These are phyloP conservation scores for Cepaea hortensis DNA, from an alignment of 2,888 invertebrate genomes.

Conservation along the genomic window DNA sequence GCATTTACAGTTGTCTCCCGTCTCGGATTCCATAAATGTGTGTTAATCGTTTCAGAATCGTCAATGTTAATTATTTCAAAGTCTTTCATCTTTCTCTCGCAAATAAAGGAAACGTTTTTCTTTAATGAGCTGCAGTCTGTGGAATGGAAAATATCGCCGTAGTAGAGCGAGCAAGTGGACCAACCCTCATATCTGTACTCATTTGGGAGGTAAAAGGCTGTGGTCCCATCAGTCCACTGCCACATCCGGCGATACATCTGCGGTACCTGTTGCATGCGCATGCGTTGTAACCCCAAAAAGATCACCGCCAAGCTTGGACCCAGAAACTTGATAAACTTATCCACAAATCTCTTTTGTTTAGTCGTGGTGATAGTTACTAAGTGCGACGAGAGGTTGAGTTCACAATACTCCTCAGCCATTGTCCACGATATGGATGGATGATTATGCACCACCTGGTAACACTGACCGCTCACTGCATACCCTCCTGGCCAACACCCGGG, in stretches of 20 bases:
- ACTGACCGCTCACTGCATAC: not conserved
- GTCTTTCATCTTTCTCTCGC: constrained; percentile 24
- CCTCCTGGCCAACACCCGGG: constrained; percentile 27
- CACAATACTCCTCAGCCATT: constrained; percentile 38
- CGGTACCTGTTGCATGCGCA: constrained; percentile 40
- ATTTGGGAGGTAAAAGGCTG: constrained; percentile 48
- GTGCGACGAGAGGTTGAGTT: constrained; percentile 18
- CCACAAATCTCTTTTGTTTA: not conserved
- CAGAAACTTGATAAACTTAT: not conserved
- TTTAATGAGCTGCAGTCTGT: constrained; percentile 14
- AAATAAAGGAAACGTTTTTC: constrained; percentile 36
- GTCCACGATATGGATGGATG: constrained; percentile 33
- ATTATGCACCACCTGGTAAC: constrained; percentile 8
- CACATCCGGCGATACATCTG: constrained; percentile 48
- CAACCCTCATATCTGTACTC: constrained; percentile 46
- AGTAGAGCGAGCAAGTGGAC: constrained; percentile 44
- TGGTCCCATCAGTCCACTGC: constrained; percentile 51
- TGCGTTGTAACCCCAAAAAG: constrained; percentile 40
- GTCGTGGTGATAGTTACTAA: constrained; percentile 17
- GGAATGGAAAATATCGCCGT: constrained; percentile 44
- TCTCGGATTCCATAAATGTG: not conserved
- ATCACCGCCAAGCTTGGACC: not conserved
- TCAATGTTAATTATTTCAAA: not conserved
- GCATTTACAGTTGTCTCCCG: not conserved
- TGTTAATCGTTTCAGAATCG: not conserved